Conservation (phyloP, 37 sponge, comb jelly and placozoan genomes). For the Spongilla lacustris region DNA sequence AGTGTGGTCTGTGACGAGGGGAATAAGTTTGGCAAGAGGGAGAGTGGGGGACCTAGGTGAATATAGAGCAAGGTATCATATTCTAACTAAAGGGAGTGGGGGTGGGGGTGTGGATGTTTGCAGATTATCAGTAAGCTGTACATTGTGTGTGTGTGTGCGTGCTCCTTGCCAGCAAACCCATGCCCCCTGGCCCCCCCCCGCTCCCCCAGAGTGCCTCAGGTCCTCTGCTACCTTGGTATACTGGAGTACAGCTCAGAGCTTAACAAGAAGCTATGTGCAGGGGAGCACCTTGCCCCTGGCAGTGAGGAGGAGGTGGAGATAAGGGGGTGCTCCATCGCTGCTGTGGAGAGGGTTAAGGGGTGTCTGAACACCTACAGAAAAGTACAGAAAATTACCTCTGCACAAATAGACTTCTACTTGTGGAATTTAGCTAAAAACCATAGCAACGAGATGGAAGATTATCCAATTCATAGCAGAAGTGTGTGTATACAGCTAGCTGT, state of each 20-base stretch:
- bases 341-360: constrained; percentile 53
- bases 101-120: too few relatives aligned
- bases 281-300: constrained; percentile 33
- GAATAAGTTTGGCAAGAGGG: constrained; percentile 42
- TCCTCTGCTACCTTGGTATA: constrained; percentile 66
- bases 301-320: constrained; percentile 78
- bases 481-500: too few relatives aligned
- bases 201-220: constrained; percentile 62
- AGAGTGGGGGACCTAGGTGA: constrained; percentile 14
- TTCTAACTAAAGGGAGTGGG: too few relatives aligned
- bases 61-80: too few relatives aligned
- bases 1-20: constrained; percentile 22
- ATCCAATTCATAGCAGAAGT: constrained; percentile 57
- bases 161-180: too few relatives aligned
- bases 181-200: too few relatives aligned
- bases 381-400: constrained; percentile 8
- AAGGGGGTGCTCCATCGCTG: constrained; percentile 79
- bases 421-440: constrained; percentile 64
- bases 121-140: too few relatives aligned
- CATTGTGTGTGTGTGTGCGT: too few relatives aligned
- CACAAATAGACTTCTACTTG: constrained; percentile 65
- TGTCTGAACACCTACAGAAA: background rate
- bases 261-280: constrained; percentile 29
- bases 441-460: constrained; percentile 12
- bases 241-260: constrained; percentile 66